These are phyloP conservation scores for Apostichopus japonicus DNA, from an alignment of 35 echinoderm and acorn worm genomes.

Conservation along the genomic window DNA sequence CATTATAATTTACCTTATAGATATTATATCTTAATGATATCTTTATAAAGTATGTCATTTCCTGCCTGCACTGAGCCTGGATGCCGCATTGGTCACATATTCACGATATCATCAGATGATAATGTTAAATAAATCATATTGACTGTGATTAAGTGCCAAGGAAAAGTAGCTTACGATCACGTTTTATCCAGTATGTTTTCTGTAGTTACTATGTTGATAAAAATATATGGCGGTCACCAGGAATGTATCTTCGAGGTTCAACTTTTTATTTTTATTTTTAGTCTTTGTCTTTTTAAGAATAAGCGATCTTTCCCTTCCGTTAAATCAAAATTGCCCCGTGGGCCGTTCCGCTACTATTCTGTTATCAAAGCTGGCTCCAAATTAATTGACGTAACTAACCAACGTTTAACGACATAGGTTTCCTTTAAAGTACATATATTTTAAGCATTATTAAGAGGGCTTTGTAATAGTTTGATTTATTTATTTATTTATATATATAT, in stretches of 20 bases:
- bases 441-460: no score
- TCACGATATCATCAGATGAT: background rate
- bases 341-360: background rate
- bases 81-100: background rate
- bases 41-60: background rate
- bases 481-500: no score
- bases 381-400: background rate
- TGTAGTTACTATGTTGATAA: background rate
- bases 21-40: background rate
- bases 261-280: background rate
- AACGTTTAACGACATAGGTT: background rate
- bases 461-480: no score
- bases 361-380: background rate
- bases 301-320: background rate
- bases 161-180: background rate
- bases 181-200: background rate
- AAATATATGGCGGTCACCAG: no score
- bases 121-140: background rate
- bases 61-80: background rate
- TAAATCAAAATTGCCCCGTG: background rate
- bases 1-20: background rate
- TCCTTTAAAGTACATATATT: no score
- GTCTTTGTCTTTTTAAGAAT: no score
- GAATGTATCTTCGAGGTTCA: no score
- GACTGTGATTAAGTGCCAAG: background rate